phyloP scores from a whole-genome alignment of 2,888 invertebrate species.

The Erebia epiphron region DNA sequence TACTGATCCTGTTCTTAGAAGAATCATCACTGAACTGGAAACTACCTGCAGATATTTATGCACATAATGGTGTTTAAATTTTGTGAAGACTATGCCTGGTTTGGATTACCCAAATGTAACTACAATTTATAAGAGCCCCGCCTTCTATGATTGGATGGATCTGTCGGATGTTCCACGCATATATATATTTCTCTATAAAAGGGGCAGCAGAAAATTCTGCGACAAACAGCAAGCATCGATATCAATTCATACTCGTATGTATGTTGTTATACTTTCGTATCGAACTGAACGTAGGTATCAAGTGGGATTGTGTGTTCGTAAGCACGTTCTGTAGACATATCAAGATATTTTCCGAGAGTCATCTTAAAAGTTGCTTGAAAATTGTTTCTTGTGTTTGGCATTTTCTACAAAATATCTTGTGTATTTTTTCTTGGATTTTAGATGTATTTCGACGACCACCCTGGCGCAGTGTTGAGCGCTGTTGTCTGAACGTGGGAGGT shows the following conservation, averaged over 20 bases:
- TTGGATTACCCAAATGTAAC: too few relatives aligned
- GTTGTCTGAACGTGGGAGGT: too few relatives aligned
- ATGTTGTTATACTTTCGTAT: slow-evolving; percentile 4
- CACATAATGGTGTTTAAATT: too few relatives aligned
- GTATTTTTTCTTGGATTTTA: background rate
- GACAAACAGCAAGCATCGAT: slow-evolving; percentile 1
- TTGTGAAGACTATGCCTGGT: too few relatives aligned
- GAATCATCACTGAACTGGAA: too few relatives aligned
- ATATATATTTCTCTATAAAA: slow-evolving; percentile 16
- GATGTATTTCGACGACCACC: too few relatives aligned
- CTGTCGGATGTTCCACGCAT: too few relatives aligned
- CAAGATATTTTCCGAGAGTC: slow-evolving; percentile 3
- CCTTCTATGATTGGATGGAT: background rate
- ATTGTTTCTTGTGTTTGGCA: background rate
- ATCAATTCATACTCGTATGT: background rate
- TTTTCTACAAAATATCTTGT: background rate
- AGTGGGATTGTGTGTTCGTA: slow-evolving; percentile 14
- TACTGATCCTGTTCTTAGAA: too few relatives aligned
- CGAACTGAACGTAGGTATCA: slow-evolving; percentile 11
- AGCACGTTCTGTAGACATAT: slow-evolving; percentile 9
- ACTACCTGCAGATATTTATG: too few relatives aligned
- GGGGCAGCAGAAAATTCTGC: background rate
- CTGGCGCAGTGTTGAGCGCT: too few relatives aligned
- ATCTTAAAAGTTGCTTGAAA: background rate
- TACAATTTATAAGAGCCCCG: too few relatives aligned